Percentiles rank a stretch among this genome's conserved stretches.
Evolutionary conservation across 37 sponge, comb jelly and placozoan genomes (phyloP).

Genomic region (Beroe forskalii): DNA sequence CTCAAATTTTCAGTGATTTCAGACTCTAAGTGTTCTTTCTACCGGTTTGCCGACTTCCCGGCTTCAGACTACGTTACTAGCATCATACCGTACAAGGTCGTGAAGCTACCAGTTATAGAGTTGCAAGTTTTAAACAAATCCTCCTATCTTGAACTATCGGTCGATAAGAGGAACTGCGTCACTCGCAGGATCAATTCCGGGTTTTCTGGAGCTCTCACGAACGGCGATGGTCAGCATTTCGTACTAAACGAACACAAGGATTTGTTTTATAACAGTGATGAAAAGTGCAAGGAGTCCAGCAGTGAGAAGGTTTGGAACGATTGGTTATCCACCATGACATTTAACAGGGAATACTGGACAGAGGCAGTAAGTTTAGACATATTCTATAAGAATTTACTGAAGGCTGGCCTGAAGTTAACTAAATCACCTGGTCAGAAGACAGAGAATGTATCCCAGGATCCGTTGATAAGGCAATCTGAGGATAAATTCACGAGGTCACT

Average conservation of each 20-base stretch:
- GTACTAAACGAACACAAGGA: constrained; percentile 31
- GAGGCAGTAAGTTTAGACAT: neutral
- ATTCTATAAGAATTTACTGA: neutral
- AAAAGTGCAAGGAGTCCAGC: neutral
- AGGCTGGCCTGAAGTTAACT: neutral
- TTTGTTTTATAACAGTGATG: neutral
- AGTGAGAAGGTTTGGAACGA: neutral
- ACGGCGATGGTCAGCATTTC: neutral
- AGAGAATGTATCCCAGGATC: neutral
- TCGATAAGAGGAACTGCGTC: constrained; percentile 6
- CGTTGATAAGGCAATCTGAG: neutral
- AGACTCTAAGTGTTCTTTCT: constrained; percentile 5
- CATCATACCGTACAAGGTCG: neutral
- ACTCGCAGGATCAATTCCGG: neutral
- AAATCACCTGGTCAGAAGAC: neutral
- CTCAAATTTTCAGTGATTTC: neutral
- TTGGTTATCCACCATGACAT: neutral
- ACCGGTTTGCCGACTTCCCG: neutral
- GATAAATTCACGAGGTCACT: neutral
- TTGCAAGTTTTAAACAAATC: neutral
- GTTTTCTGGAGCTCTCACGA: neutral
- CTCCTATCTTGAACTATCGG: neutral
- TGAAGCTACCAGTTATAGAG: neutral
- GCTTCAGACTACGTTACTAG: neutral
- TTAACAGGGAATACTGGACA: neutral